Percentiles rank a stretch among this genome's conserved stretches.
Conservation (phyloP, 2,888 invertebrate species). For the Eulithis prunata region DNA sequence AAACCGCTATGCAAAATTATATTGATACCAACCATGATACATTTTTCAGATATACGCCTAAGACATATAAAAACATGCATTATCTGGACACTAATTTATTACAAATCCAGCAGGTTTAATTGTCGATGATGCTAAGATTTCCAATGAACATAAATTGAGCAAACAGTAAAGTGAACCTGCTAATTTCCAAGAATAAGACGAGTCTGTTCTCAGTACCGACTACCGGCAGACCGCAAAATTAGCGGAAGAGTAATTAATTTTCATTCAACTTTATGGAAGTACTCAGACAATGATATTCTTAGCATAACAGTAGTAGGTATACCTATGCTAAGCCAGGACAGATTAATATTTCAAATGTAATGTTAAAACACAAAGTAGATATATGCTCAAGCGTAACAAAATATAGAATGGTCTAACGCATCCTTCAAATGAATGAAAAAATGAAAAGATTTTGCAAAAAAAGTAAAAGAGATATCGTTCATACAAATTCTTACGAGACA, state of each 20-base stretch:
- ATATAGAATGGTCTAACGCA: too few relatives aligned
- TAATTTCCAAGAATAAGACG: conserved; percentile 73
- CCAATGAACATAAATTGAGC: conserved; percentile 61
- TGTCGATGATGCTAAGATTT: conserved; percentile 42
- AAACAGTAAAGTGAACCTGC: conserved; percentile 64
- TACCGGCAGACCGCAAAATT: conserved; percentile 48
- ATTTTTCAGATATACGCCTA: too few relatives aligned
- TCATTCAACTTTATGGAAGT: conserved; percentile 15
- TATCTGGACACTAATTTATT: conserved; percentile 1
- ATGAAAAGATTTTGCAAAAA: too few relatives aligned
- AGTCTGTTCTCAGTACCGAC: conserved; percentile 50
- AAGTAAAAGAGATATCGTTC: too few relatives aligned
- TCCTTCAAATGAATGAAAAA: not conserved
- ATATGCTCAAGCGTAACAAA: too few relatives aligned
- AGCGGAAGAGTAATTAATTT: conserved; percentile 45
- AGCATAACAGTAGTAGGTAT: not conserved
- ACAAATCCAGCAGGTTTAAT: conserved; percentile 31
- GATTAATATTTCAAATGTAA: too few relatives aligned
- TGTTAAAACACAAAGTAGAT: too few relatives aligned
- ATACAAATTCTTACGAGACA: not conserved
- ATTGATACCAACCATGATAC: too few relatives aligned
- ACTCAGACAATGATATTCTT: not conserved
- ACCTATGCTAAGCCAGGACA: not conserved
- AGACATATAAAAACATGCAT: too few relatives aligned
- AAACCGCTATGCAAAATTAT: too few relatives aligned